Conservation (phyloP, 1,140 invertebrate genomes). For the Leucophenga varia region DNA sequence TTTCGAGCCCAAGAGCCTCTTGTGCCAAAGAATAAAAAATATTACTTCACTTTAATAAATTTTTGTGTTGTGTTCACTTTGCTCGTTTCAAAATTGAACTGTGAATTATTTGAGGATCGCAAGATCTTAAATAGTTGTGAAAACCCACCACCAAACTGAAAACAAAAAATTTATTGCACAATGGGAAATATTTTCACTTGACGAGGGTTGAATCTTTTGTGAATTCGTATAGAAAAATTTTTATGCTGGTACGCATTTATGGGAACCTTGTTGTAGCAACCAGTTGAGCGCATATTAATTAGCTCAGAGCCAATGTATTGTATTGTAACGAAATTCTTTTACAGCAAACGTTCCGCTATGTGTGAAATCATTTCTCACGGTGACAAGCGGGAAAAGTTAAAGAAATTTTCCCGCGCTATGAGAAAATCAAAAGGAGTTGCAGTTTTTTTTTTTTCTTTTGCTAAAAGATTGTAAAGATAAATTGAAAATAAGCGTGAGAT, state of each 20-base stretch:
- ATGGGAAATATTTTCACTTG: slow-evolving; percentile 47
- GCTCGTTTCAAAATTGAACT: slow-evolving; percentile 21
- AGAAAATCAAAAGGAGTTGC: no score
- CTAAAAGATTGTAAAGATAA: no score
- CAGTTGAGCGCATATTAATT: slow-evolving; percentile 41
- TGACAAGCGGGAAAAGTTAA: no score
- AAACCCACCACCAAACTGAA: slow-evolving; percentile 32
- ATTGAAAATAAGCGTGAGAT: no score
- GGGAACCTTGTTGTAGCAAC: slow-evolving; percentile 22
- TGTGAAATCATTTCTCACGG: no score
- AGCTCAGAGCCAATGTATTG: slow-evolving; percentile 26
- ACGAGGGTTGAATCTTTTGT: slow-evolving; percentile 34
- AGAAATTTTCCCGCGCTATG: no score
- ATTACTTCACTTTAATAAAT: not conserved
- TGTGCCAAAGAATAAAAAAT: no score
- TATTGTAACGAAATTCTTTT: no score
- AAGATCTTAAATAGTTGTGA: slow-evolving; percentile 33
- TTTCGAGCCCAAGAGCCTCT: slow-evolving; percentile 17
- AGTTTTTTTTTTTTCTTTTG: no score
- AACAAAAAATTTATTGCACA: not conserved
- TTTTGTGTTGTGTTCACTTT: slow-evolving; percentile 17
- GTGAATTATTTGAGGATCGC: slow-evolving; percentile 14
- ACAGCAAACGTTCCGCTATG: no score
- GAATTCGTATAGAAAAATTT: slow-evolving; percentile 40
- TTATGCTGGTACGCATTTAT: slow-evolving; percentile 32